Conservation (phyloP, 2,113 vertebrate genomes). For the Ariopsis seemanni region DNA sequence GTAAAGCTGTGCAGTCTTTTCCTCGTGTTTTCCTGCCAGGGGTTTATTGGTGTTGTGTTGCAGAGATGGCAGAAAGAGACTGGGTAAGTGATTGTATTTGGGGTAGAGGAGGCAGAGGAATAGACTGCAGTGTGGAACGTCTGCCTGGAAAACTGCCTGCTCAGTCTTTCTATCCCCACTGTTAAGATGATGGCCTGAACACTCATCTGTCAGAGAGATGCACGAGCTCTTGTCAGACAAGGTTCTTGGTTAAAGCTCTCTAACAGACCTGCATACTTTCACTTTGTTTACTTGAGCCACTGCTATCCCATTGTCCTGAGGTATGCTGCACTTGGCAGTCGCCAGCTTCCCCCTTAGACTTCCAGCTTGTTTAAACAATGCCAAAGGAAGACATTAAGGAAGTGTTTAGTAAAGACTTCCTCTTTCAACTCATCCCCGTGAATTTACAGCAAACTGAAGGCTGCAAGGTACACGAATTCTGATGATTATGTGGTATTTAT, state of each 20-base stretch:
- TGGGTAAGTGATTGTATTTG: conserved; percentile 36
- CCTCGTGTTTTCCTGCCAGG: not conserved
- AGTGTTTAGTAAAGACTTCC: conserved; percentile 12
- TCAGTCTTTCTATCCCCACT: conserved; percentile 14
- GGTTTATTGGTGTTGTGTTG: conserved; percentile 11
- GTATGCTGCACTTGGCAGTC: not conserved
- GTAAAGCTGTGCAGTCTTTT: conserved; percentile 11
- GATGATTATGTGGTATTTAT: not conserved
- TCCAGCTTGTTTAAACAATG: conserved; percentile 25
- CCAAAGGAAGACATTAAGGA: conserved; percentile 20
- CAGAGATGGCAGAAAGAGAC: conserved; percentile 8
- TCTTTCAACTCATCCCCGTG: not conserved
- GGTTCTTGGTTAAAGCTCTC: conserved; percentile 1
- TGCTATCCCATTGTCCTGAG: conserved; percentile 25
- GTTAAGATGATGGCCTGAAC: not conserved
- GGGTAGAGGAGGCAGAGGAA: conserved; percentile 28
- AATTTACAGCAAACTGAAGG: not conserved
- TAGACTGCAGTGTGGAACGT: conserved; percentile 28
- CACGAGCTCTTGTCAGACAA: not conserved
- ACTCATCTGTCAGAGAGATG: conserved; percentile 12
- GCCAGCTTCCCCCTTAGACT: not conserved
- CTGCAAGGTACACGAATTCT: not conserved
- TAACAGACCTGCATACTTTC: not conserved
- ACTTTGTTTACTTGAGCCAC: conserved; percentile 17
- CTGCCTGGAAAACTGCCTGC: conserved; percentile 9